Percentiles rank a stretch among this genome's conserved stretches.
Evolutionary conservation across 2,113 vertebrate species (phyloP).

Genomic region (Catharus minimus): DNA sequence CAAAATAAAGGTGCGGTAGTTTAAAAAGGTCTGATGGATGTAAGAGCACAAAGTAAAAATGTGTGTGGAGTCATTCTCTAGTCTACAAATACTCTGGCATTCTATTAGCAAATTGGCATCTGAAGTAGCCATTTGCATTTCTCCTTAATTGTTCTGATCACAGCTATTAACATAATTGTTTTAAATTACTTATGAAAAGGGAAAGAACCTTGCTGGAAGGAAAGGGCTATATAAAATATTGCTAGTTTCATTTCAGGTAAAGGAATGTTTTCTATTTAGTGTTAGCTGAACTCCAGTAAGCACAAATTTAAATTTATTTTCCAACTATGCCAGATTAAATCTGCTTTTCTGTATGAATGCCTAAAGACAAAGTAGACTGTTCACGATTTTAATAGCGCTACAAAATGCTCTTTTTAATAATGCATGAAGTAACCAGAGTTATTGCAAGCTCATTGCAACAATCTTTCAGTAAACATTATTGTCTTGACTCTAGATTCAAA

Average conservation of each 20-base stretch:
- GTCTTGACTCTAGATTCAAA: neutral
- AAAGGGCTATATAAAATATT: neutral
- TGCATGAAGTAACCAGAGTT: conserved; percentile 19
- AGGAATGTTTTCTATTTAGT: neutral
- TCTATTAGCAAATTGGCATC: neutral
- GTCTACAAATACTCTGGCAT: neutral
- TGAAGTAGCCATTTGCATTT: neutral
- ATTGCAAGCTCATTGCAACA: conserved; percentile 10
- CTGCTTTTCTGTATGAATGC: neutral
- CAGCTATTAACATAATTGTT: neutral
- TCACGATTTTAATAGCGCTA: neutral
- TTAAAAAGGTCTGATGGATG: neutral
- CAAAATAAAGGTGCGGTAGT: neutral
- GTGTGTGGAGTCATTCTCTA: neutral
- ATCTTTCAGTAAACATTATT: neutral
- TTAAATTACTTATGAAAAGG: conserved; percentile 2
- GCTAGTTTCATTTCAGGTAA: neutral
- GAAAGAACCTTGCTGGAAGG: neutral
- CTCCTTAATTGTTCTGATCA: conserved; percentile 15
- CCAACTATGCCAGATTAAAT: neutral
- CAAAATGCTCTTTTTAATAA: conserved; percentile 23
- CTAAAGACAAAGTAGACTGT: neutral
- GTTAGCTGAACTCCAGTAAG: neutral
- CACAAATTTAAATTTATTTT: conserved; percentile 1
- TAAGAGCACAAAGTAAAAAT: neutral